Evolutionary conservation across 2,797 vertebrate species (phyloP).

Genomic region (Halcyon badia): DNA sequence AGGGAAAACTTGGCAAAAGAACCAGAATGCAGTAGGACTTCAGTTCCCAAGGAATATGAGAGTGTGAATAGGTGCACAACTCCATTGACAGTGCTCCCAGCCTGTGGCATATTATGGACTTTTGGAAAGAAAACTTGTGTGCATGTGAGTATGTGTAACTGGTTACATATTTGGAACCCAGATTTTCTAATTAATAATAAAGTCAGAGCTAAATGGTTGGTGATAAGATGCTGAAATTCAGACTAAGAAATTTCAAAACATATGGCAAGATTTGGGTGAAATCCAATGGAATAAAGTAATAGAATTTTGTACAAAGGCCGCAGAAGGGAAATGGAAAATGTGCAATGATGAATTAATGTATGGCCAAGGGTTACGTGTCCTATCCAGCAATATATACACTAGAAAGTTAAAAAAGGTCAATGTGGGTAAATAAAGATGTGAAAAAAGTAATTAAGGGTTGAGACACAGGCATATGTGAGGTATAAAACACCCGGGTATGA

Average conservation of each 20-base stretch:
- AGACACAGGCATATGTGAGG: slow-evolving; percentile 23
- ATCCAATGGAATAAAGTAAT: slow-evolving; percentile 72
- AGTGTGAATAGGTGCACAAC: background rate
- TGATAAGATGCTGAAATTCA: slow-evolving; percentile 72
- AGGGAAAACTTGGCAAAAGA: background rate
- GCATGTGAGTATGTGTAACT: slow-evolving; percentile 6
- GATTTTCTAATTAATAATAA: slow-evolving; percentile 71
- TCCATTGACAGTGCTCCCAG: background rate
- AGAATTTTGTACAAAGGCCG: slow-evolving; percentile 67
- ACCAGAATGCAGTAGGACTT: background rate
- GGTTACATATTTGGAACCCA: slow-evolving; percentile 41
- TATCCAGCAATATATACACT: slow-evolving; percentile 45
- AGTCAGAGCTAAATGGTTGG: slow-evolving; percentile 61
- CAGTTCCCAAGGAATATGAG: background rate
- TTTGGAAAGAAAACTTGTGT: background rate
- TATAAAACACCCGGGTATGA: slow-evolving; percentile 24
- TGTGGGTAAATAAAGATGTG: slow-evolving; percentile 59
- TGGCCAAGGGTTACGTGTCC: slow-evolving; percentile 51
- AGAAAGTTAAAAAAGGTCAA: slow-evolving; percentile 51
- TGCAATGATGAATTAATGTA: slow-evolving; percentile 68
- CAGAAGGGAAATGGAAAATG: slow-evolving; percentile 71
- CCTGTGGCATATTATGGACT: background rate
- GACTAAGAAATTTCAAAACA: slow-evolving; percentile 59
- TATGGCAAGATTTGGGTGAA: slow-evolving; percentile 63
- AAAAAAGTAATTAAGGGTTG: slow-evolving; percentile 57